Conservation (phyloP, 2,888 invertebrate species). For the Molorchus minor region DNA sequence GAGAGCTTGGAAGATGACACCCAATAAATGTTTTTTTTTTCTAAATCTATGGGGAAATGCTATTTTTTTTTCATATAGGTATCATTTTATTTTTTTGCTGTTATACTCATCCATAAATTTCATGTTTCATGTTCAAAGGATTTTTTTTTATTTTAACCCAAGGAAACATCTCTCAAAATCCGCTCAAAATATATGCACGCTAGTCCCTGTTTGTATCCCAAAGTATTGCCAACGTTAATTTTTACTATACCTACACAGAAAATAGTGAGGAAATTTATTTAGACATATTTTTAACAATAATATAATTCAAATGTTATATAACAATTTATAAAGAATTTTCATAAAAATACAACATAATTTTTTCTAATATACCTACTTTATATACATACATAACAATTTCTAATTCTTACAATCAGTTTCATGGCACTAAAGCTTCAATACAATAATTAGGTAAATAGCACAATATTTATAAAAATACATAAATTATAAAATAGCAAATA, state of each 20-base stretch:
- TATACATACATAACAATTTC: constrained; percentile 20
- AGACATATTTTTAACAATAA: constrained; percentile 7
- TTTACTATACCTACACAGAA: constrained; percentile 12
- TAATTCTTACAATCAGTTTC: not conserved
- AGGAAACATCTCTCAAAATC: too few species aligned
- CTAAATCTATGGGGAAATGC: too few species aligned
- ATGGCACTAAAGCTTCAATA: constrained; percentile 16
- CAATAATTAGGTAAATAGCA: too few species aligned
- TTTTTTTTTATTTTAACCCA: too few species aligned
- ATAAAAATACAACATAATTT: constrained; percentile 15
- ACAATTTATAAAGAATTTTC: constrained; percentile 14
- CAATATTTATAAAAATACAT: constrained; percentile 19
- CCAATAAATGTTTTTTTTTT: too few species aligned
- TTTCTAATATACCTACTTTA: constrained; percentile 12
- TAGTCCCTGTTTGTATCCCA: too few species aligned
- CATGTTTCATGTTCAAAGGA: too few species aligned
- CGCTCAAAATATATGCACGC: too few species aligned
- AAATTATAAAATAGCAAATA: constrained; percentile 11
- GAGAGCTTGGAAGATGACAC: too few species aligned
- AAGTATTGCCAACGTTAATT: constrained; percentile 9
- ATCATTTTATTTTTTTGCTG: too few species aligned
- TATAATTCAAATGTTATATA: constrained; percentile 23
- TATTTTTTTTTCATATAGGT: too few species aligned
- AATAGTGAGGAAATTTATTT: constrained; percentile 12
- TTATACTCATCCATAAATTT: too few species aligned